Evolutionary conservation across 2,113 vertebrate genomes (phyloP).

Genomic region (Apeltes quadracus): DNA sequence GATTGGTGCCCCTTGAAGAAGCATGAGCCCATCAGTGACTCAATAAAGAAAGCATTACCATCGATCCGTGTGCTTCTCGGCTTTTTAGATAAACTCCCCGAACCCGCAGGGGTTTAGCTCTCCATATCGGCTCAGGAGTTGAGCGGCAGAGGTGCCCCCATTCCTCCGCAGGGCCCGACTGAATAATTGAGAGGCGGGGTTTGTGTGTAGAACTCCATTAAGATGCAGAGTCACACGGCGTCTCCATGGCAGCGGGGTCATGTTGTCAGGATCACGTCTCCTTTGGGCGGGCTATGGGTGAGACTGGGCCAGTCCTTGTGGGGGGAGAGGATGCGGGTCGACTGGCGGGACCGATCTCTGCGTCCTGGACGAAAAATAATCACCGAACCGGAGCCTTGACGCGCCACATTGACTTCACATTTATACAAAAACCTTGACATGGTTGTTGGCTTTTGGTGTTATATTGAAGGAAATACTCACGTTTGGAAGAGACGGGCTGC

Average conservation of each 20-base stretch:
- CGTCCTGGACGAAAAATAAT: not conserved
- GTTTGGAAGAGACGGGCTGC: not conserved
- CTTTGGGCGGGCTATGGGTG: conserved; percentile 2
- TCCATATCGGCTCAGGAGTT: conserved; percentile 30
- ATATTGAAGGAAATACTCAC: not conserved
- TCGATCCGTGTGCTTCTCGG: conserved; percentile 11
- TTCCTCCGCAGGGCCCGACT: conserved; percentile 54
- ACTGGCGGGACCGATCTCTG: not conserved
- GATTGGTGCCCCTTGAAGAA: not conserved
- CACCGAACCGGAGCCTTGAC: not conserved
- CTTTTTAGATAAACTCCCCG: conserved; percentile 9
- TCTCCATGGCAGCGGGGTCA: conserved; percentile 67
- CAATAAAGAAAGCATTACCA: conserved; percentile 21
- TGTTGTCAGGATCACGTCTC: conserved; percentile 55
- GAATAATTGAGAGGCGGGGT: conserved; percentile 72
- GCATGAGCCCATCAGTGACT: conserved; percentile 11
- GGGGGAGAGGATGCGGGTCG: not conserved
- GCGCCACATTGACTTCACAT: not conserved
- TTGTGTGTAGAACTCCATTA: conserved; percentile 68
- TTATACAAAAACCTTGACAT: not conserved
- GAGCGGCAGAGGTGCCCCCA: conserved; percentile 31
- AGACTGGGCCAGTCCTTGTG: not conserved
- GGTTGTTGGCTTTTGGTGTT: not conserved
- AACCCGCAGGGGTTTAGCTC: not conserved
- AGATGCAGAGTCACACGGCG: conserved; percentile 71